Conservation (phyloP, 2,797 vertebrate genomes). For the Enteromius afrohamiltoni region DNA sequence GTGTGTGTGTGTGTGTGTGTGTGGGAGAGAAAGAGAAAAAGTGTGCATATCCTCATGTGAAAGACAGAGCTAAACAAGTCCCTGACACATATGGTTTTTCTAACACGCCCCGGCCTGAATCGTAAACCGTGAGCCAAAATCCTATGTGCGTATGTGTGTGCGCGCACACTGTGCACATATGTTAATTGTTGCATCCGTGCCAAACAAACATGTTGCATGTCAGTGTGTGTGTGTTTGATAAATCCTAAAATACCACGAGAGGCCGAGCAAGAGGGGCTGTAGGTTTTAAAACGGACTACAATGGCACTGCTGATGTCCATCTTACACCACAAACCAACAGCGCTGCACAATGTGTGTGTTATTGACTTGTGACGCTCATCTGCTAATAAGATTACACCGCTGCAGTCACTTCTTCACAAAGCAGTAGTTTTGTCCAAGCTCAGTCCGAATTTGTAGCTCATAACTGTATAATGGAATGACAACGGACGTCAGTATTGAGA, state of each 20-base stretch:
- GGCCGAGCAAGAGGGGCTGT: background rate
- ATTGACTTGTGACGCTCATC: slow-evolving; percentile 39
- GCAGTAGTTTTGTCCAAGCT: slow-evolving; percentile 15
- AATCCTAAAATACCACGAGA: slow-evolving; percentile 43
- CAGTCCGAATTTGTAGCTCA: slow-evolving; percentile 9
- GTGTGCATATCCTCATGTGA: slow-evolving; percentile 38
- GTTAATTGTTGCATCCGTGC: slow-evolving; percentile 53
- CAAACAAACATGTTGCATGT: slow-evolving; percentile 42
- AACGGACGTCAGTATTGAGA: slow-evolving; percentile 15
- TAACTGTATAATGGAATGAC: slow-evolving; percentile 10
- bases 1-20: slow-evolving; percentile 39
- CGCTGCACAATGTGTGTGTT: slow-evolving; percentile 31
- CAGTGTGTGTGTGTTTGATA: slow-evolving; percentile 46
- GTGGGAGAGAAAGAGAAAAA: slow-evolving; percentile 40
- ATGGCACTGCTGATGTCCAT: slow-evolving; percentile 15
- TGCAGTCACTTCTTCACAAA: slow-evolving; percentile 42
- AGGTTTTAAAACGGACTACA: background rate
- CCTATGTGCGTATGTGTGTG: slow-evolving; percentile 29
- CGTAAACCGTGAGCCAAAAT: slow-evolving; percentile 6
- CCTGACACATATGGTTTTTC: slow-evolving; percentile 30
- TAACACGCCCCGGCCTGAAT: slow-evolving; percentile 19
- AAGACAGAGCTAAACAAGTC: slow-evolving; percentile 27
- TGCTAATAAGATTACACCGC: slow-evolving; percentile 50
- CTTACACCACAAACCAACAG: slow-evolving; percentile 1
- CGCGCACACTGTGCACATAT: slow-evolving; percentile 42